Base-by-base conservation (phyloP, 37 sponge, comb jelly and placozoan genomes). In the Diacarnus erythraeanus region DNA sequence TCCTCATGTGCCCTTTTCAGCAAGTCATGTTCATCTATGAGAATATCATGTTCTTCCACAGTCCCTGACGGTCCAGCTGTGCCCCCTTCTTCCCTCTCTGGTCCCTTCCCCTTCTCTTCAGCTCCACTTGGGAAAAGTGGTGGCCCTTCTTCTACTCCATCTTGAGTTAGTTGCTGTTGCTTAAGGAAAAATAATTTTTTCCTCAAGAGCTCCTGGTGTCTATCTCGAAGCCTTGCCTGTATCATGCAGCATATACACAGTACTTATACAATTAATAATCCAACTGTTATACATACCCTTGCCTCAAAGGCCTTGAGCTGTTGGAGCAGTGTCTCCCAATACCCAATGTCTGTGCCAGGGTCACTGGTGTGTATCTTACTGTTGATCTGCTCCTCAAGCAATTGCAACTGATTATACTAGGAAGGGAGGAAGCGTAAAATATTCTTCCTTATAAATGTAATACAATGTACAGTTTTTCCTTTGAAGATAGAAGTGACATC, bases 231-330 rank as follows among this genome's bases (percentile, higher is more conserved):
- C 29, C 99, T 76, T 0, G 95, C 94, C 87, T 90, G 63, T 12
- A 61, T 4, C n/a, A n/a, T n/a, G n/a, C n/a, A n/a, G n/a, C n/a
- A n/a, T n/a, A n/a, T n/a, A n/a, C n/a, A n/a, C n/a, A n/a, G n/a
- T n/a, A 59, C 60, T 59, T 4, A 27, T 59, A 3, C 60, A 3
- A 27, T n/a, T 10, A 59, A 4, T n/a, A n/a, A n/a, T n/a, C n/a
- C n/a, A n/a, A n/a, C n/a, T n/a, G n/a, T 36, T 5, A 5, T 22
- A 27, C 87, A 56, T 33, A 88, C 88, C 80, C 79, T 71, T 30
- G 97, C 94, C 92, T 91, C 94, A 81, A 84, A 80, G 20, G 90
- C 92, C 57, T 91, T 91, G 22, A 97, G 83, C 73, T 97, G 91
- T 59, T 87, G 81, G 23, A 89, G 85, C 42, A 94, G 40, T 6